phyloP scores from a whole-genome alignment of 2,888 invertebrate species.

The Andrena fulva region DNA sequence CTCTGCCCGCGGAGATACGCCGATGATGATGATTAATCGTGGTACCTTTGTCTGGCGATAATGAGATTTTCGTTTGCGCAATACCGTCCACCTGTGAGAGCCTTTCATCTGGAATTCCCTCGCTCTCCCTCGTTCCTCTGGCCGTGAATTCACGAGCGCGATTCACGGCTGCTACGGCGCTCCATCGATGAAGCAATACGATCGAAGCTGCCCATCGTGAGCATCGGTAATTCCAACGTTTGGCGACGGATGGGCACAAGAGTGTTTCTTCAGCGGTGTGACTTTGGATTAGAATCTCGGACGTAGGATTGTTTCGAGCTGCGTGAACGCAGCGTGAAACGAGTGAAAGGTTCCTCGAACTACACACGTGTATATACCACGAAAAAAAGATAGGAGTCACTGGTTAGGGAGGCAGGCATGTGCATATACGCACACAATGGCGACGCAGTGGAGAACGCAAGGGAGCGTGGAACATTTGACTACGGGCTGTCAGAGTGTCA shows the following conservation, averaged over 20 bases:
- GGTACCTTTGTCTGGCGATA: constrained; percentile 80
- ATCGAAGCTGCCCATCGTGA: not conserved
- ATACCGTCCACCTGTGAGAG: constrained; percentile 68
- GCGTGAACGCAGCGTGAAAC: constrained; percentile 33
- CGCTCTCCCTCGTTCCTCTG: not conserved
- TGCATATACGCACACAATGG: constrained; percentile 60
- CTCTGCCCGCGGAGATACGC: constrained; percentile 60
- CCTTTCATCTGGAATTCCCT: constrained; percentile 39
- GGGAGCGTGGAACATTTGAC: constrained; percentile 83
- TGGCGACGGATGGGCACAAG: not conserved
- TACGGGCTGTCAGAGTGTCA: constrained; percentile 81
- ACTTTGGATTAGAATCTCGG: not conserved
- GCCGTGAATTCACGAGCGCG: constrained; percentile 18
- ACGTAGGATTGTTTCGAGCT: not conserved
- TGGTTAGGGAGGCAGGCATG: constrained; percentile 61
- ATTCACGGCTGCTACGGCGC: not conserved
- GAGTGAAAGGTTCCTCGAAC: constrained; percentile 56
- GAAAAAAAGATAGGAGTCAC: constrained; percentile 51
- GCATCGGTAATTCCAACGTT: not conserved
- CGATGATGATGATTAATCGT: constrained; percentile 80
- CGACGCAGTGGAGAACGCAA: constrained; percentile 71
- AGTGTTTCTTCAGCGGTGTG: not conserved
- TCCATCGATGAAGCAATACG: not conserved
- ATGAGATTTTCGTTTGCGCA: constrained; percentile 81
- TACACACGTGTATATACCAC: constrained; percentile 52